These are phyloP conservation scores for Pachyseris speciosa DNA, from an alignment of 64 coral and sea anemone species.

Conservation along the genomic window DNA sequence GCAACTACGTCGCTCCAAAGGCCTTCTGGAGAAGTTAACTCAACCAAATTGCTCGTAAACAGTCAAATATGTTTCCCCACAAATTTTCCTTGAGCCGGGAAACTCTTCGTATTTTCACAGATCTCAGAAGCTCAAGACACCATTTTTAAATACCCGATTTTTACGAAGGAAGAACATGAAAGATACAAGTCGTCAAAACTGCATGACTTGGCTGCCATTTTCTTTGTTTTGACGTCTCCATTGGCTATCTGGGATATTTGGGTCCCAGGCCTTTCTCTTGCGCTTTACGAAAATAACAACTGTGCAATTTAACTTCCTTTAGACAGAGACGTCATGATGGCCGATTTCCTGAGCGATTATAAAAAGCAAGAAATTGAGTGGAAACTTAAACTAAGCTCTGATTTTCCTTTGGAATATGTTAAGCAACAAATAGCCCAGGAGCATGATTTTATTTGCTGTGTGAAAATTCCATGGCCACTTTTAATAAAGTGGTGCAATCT, in stretches of 20 bases:
- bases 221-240: not conserved
- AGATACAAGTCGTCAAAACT: not conserved
- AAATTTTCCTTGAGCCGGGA: not conserved
- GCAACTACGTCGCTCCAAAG: not conserved
- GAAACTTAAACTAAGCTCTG: not conserved
- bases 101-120: not conserved
- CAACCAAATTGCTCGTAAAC: not conserved
- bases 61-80: not conserved
- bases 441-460: constrained; percentile 15
- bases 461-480: not conserved
- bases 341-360: constrained; percentile 16
- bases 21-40: not conserved
- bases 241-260: not conserved
- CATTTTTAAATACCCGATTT: not conserved
- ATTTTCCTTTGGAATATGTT: constrained; percentile 27
- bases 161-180: not conserved
- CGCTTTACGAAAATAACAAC: not conserved
- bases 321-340: not conserved
- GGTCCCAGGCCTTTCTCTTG: not conserved
- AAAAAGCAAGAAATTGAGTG: constrained; percentile 29
- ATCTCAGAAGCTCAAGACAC: not conserved
- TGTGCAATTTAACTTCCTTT: no score
- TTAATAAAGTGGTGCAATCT: not conserved
- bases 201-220: not conserved
- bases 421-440: constrained; percentile 3